Evolutionary conservation across 2,113 vertebrate species (phyloP), one percentile per base, ranked within the genome.

Genomic region (Colius striatus): DNA sequence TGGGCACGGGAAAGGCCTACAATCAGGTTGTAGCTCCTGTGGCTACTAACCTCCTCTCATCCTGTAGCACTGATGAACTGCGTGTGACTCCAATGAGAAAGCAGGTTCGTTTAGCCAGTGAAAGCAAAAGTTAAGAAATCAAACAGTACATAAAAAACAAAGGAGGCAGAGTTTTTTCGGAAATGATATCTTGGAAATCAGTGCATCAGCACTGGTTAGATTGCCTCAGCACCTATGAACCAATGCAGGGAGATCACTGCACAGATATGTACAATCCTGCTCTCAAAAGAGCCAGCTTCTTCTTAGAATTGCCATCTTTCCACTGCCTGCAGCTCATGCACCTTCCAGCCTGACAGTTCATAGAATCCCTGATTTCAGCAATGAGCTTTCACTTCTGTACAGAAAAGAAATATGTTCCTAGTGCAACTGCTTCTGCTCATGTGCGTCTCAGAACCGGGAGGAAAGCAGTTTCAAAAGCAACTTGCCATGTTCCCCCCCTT

Each of bases 341-440:
- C 95, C 70, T 97, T 90, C 93, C 91, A 96, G 95, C 95, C 97
- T 95, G 92, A 96, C 77, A 96, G 95, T 97, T 97, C 96, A 94
- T 94, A 96, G 95, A 97, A 98, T 98, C 98, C 98, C 98, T 98
- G 98, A 98, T 98, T 97, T 96, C 95, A 97, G 96, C 96, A 98
- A 97, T 94, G 95, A 97, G 95, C 96, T 98, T 97, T 97, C 96
- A 96, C 90, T 97, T 98, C 96, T 97, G 93, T 92, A 96, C 87
- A 97, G 96, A 95, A 97, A 97, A 96, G 94, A 97, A 97, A 95
- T 96, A 97, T 61, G 90, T 96, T 92, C 97, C 97, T 98, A 98
- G 98, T 98, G 98, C 98, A 98, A 98, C 97, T 96, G 92, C 97
- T 95, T 97, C 95, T 97, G 97, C 96, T 97, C 95, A 57, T 97